These are phyloP conservation scores for Phrynocephalus versicolor DNA, from an alignment of 2,113 vertebrate species.

Conservation along the genomic window DNA sequence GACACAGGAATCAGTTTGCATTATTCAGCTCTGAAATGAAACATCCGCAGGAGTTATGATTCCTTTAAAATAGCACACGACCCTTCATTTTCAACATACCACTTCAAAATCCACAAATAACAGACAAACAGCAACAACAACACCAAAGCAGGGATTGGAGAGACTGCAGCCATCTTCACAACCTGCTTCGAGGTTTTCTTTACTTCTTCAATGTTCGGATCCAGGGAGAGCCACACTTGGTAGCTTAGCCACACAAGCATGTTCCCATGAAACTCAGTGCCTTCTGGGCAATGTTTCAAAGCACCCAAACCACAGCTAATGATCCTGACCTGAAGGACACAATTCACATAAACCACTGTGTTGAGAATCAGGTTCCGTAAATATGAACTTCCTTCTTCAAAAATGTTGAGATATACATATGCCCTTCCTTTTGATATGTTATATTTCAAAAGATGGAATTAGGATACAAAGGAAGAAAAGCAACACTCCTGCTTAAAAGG, in stretches of 20 bases:
- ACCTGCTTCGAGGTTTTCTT: not conserved
- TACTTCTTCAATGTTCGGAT: not conserved
- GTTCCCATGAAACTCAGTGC: not conserved
- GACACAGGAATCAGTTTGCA: not conserved
- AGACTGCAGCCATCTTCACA: no score
- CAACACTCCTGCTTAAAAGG: no score
- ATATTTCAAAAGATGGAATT: no score
- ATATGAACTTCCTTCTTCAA: no score
- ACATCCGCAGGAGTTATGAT: no score
- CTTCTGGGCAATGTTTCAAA: not conserved
- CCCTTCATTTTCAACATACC: not conserved
- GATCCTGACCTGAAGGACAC: not conserved
- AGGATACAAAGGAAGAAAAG: no score
- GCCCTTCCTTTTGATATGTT: no score
- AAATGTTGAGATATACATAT: no score
- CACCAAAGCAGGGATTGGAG: not conserved
- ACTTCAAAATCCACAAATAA: not conserved
- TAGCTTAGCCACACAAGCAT: not conserved
- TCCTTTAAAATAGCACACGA: not conserved
- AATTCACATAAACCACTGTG: not conserved
- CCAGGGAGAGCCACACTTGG: not conserved
- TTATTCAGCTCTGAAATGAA: not conserved
- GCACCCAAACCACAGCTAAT: not conserved
- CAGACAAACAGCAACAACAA: not conserved
- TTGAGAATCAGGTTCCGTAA: no score